A percentile compares a stretch with the other conserved stretches of the same genome.
phyloP scores from a whole-genome alignment of 2,113 vertebrate genomes.

The Nymphicus hollandicus region DNA sequence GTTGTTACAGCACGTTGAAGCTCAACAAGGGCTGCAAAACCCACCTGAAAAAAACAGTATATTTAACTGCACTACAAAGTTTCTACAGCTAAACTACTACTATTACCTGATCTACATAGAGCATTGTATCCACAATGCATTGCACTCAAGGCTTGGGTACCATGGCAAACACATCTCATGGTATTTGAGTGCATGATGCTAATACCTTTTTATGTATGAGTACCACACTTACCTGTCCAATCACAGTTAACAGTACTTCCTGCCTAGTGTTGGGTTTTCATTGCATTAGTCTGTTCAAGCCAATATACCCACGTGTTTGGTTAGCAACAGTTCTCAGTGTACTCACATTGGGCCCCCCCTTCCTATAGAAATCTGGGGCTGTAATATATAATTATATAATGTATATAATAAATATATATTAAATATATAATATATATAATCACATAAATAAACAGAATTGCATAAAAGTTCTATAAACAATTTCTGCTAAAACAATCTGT shows the following conservation, averaged over 20 bases:
- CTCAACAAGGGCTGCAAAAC: neutral
- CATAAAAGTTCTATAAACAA: neutral
- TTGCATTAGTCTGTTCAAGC: neutral
- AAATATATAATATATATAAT: neutral
- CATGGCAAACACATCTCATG: neutral
- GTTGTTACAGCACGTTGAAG: neutral
- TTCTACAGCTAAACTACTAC: neutral
- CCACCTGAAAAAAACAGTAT: neutral
- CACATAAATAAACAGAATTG: neutral
- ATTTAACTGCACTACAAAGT: neutral
- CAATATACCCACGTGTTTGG: neutral
- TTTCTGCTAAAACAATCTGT: neutral
- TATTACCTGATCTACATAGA: neutral
- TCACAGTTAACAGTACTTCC: neutral
- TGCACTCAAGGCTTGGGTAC: neutral
- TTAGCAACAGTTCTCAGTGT: neutral
- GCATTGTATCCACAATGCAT: neutral
- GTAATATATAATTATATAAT: neutral
- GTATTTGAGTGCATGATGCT: neutral
- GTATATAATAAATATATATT: too few relatives aligned
- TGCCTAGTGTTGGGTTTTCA: neutral
- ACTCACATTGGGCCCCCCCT: neutral
- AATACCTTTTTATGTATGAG: accelerated
- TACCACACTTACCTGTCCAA: neutral
- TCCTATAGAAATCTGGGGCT: neutral